Evolutionary conservation across 2,113 vertebrate genomes (phyloP).

Genomic region (Trichomycterus rosablanca): DNA sequence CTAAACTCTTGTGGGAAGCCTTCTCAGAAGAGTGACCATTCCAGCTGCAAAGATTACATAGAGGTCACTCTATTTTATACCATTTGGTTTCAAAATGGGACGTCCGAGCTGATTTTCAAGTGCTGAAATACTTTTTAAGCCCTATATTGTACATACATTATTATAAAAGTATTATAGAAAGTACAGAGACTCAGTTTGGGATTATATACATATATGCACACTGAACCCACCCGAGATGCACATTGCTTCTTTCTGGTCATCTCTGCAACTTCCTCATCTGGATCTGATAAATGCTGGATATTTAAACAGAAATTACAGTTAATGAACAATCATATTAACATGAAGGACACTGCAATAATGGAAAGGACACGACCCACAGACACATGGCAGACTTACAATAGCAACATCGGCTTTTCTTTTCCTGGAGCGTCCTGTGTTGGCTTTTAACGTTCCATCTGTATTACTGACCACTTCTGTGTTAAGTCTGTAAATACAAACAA

Average conservation of each 20-base stretch:
- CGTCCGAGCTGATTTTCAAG: not conserved
- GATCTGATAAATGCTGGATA: slow-evolving; percentile 82
- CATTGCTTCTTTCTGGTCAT: slow-evolving; percentile 72
- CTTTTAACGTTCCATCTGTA: slow-evolving; percentile 52
- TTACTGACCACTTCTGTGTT: slow-evolving; percentile 56
- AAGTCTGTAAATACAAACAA: slow-evolving; percentile 49
- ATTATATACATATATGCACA: too few relatives aligned
- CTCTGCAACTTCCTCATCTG: slow-evolving; percentile 80
- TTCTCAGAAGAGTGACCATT: not conserved
- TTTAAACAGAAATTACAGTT: not conserved
- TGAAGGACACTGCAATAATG: not conserved
- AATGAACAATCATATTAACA: not conserved
- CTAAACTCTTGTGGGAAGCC: too few relatives aligned
- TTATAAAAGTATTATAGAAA: too few relatives aligned
- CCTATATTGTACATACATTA: too few relatives aligned
- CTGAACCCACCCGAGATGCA: slow-evolving; percentile 46
- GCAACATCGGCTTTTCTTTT: slow-evolving; percentile 94
- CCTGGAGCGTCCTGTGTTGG: slow-evolving; percentile 65
- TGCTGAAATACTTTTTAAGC: not conserved
- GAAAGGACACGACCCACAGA: not conserved
- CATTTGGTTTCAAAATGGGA: too few relatives aligned
- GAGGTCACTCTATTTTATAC: too few relatives aligned
- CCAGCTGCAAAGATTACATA: too few relatives aligned
- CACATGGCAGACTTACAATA: slow-evolving; percentile 73
- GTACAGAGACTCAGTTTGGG: too few relatives aligned